Evolutionary conservation across 1,140 invertebrate species (phyloP).

Genomic region (Drosophila serrata): DNA sequence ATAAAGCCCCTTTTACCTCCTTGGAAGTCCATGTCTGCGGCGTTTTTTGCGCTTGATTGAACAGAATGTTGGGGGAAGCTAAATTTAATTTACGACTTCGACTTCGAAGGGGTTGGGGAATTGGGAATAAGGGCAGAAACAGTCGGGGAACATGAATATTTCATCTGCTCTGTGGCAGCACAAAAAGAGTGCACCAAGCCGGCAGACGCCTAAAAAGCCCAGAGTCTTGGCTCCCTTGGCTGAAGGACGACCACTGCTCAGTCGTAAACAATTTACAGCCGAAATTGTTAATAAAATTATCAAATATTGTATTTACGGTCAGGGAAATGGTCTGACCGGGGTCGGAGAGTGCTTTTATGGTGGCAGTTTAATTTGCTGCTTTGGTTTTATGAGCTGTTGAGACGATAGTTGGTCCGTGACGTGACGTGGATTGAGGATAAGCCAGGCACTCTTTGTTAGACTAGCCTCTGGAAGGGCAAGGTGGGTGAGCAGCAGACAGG

Average conservation of each 20-base stretch:
- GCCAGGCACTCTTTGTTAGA: constrained; percentile 1
- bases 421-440: constrained; percentile 41
- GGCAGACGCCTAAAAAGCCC: constrained; percentile 67
- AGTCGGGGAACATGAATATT: constrained; percentile 69
- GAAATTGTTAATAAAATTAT: constrained; percentile 84
- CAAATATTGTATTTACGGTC: constrained; percentile 83
- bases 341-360: constrained; percentile 55
- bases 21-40: constrained; percentile 58
- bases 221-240: constrained; percentile 2
- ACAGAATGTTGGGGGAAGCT: constrained; percentile 74
- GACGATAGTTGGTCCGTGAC: constrained; percentile 63
- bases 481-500: not conserved
- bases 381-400: constrained; percentile 81
- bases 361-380: constrained; percentile 77
- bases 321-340: constrained; percentile 47
- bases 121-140: constrained; percentile 24
- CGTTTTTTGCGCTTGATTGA: constrained; percentile 82
- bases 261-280: constrained; percentile 81
- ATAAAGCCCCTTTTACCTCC: constrained; percentile 22
- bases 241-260: constrained; percentile 30
- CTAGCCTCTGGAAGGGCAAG: not conserved
- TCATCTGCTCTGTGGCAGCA: constrained; percentile 58
- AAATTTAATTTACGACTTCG: constrained; percentile 80
- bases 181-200: constrained; percentile 58
- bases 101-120: constrained; percentile 20